A percentile compares a stretch with the other conserved stretches of the same genome.
These are phyloP conservation scores for Tachycineta bicolor DNA, from an alignment of 2,113 vertebrate species.

Conservation along the genomic window DNA sequence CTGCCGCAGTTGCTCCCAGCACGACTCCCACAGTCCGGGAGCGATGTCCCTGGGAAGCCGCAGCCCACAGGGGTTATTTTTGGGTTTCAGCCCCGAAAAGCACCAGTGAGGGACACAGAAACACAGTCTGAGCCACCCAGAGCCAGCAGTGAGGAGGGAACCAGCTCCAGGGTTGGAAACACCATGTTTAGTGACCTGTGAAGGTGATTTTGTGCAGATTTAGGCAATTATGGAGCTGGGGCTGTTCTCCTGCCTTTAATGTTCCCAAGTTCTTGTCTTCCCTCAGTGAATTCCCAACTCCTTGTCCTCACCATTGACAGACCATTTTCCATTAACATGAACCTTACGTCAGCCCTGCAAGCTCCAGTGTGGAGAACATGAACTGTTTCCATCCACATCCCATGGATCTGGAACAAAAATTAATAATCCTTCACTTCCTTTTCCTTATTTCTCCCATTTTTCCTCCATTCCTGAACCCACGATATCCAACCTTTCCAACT, in stretches of 20 bases:
- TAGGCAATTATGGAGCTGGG: not conserved
- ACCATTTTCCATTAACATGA: fast-evolving
- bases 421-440: not conserved
- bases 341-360: not conserved
- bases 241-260: not conserved
- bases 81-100: not conserved
- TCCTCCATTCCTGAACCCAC: not conserved
- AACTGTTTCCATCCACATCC: not conserved
- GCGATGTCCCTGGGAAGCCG: fast-evolving
- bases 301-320: not conserved
- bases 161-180: fast-evolving
- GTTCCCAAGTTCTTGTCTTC: not conserved
- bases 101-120: fast-evolving
- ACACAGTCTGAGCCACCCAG: fast-evolving
- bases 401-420: fast-evolving
- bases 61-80: not conserved
- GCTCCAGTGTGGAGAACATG: not conserved
- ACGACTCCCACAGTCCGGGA: fast-evolving
- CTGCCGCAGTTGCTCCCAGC: not conserved
- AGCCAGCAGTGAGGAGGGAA: not conserved
- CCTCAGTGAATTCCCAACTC: not conserved
- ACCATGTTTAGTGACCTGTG: not conserved
- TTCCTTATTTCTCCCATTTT: not conserved
- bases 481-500: not conserved
- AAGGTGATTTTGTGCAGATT: not conserved